Percentiles rank a stretch among this genome's conserved stretches.
Evolutionary conservation across 37 sponge, comb jelly and placozoan genomes (phyloP).

Genomic region (Amphimedon queenslandica): DNA sequence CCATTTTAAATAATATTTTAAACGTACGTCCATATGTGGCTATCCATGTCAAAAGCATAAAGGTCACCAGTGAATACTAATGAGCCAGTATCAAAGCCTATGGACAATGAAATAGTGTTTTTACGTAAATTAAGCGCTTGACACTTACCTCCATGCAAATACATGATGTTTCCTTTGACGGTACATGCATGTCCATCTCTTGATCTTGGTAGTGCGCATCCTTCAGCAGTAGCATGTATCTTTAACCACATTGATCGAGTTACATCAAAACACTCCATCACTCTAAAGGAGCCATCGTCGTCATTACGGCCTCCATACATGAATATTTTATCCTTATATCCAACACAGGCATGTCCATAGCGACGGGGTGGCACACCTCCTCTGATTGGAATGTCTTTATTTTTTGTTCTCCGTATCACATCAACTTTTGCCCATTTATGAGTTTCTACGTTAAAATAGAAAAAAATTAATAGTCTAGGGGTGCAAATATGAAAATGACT

Average conservation of each 20-base stretch:
- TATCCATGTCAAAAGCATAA: slow-evolving; percentile 51
- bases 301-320: slow-evolving; percentile 84
- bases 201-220: slow-evolving; percentile 14
- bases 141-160: slow-evolving; percentile 65
- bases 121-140: too few species aligned
- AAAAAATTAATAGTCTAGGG: too few species aligned
- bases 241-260: slow-evolving; percentile 46
- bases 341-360: slow-evolving; percentile 71
- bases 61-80: slow-evolving; percentile 34
- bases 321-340: slow-evolving; percentile 51
- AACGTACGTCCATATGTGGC: slow-evolving; percentile 34
- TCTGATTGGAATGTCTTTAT: background rate
- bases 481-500: background rate
- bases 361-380: slow-evolving; percentile 39
- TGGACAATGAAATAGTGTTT: too few species aligned
- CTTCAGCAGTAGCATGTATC: slow-evolving; percentile 3
- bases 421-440: slow-evolving; percentile 1
- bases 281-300: slow-evolving; percentile 58
- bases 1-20: slow-evolving; percentile 1
- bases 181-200: slow-evolving; percentile 69
- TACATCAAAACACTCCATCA: slow-evolving; percentile 64
- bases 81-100: slow-evolving; percentile 18
- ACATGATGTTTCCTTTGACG: slow-evolving; percentile 29
- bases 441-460: background rate
- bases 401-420: background rate